These are phyloP conservation scores for Brachionus paranguensis DNA, from an alignment of 1,140 invertebrate genomes.

Conservation along the genomic window DNA sequence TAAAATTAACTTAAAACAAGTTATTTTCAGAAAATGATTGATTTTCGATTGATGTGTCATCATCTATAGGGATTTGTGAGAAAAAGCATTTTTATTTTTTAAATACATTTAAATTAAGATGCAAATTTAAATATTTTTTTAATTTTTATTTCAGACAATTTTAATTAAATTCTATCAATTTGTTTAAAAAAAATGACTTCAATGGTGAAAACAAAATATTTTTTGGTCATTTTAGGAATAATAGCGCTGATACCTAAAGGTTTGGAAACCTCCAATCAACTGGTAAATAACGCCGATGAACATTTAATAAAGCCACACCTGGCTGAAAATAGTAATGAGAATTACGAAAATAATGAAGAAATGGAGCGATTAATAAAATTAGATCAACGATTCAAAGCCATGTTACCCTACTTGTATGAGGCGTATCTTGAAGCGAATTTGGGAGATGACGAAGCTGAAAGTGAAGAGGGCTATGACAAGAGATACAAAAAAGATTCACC, in stretches of 20 bases:
- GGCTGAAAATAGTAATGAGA: neutral
- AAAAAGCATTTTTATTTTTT: neutral
- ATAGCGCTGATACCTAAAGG: neutral
- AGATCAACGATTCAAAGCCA: conserved; percentile 11
- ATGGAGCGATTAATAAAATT: neutral
- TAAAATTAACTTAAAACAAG: neutral
- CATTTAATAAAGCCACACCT: neutral
- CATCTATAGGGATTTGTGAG: neutral
- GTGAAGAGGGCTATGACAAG: neutral
- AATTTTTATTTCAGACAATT: neutral
- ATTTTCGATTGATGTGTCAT: neutral
- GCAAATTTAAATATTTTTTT: neutral
- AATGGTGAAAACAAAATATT: neutral
- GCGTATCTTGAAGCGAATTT: neutral
- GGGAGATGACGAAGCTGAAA: neutral
- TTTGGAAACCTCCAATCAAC: neutral
- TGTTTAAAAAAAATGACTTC: neutral
- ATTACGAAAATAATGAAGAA: neutral
- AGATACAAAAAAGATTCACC: conserved; percentile 17
- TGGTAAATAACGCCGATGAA: neutral
- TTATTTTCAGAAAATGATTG: neutral
- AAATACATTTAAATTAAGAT: neutral
- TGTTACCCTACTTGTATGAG: neutral
- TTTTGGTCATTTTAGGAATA: neutral
- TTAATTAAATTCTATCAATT: neutral